Evolutionary conservation across 2,888 invertebrate genomes (phyloP), one percentile per base, ranked within the genome.

Genomic region (Mimas tiliae): DNA sequence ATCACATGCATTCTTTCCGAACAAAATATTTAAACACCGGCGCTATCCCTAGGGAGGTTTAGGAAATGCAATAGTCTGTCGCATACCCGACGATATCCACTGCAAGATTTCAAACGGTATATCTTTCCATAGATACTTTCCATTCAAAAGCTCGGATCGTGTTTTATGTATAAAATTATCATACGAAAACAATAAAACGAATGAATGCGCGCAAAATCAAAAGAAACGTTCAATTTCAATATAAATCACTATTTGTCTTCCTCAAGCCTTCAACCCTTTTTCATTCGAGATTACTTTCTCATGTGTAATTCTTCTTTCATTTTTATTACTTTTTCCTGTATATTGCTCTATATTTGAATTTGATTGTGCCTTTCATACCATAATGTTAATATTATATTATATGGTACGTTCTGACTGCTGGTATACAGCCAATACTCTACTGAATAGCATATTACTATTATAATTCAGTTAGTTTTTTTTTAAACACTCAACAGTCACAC

Each of bases 211-310:
- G 73, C 73, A 76, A 79, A 79, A 81, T 81, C 79, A 79, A 82
- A 80, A 75, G 72, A 72, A 77, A 70, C 70, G 73, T 77, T 78
- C 75, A 72, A 77, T 86, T 83, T 80, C 79, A 81, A 84, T 84
- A 80, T 81, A 81, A 76, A 79, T 77, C 79, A 75, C 79, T 81
- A 81, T 84, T 82, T 82, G 81, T 83, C 83, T 84, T 85, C 71
- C 72, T 78, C 78, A 70, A 72, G 74, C 72, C 72, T 76, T 78
- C 75, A 78, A 80, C 79, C 82, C 81, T 75, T 82, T 78, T 66
- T 67, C 63, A 66, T 45, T 53, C 63, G 52, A 66, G 66, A 66
- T 66, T 66, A 66, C 66, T 66, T 63, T 66, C 63, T 38, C 62
- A 47, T 63, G 66, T 66, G 63, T 63, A 66, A 63, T 63, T 45